Base-by-base conservation (phyloP, 1,140 invertebrate genomes). In the Cydia splendana region DNA sequence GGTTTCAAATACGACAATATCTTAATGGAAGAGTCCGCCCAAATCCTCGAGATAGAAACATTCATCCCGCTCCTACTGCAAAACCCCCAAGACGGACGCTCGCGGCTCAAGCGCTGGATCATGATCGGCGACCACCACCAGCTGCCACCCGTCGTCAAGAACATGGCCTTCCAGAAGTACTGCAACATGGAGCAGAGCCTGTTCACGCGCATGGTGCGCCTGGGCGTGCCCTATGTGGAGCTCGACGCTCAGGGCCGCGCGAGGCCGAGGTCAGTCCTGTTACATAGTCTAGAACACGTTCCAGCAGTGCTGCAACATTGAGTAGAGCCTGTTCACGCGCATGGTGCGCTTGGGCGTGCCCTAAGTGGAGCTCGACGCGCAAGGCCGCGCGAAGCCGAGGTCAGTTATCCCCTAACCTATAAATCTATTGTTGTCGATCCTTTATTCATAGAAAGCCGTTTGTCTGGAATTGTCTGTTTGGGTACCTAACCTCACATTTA, bases 41-140 rank as follows among this genome's bases (percentile, higher is more conserved):
- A 99, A 93, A 99, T 99, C 83, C 94, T 99, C 20, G 99, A 99
- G 94, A 99, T 99, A 76, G 99, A 99, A 94, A 99, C 99, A 0
- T 99, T 99, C 87, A 99, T 99, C 87, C 99, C 99, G 0, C 93
- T 99, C 9, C 93, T 99, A 0, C 94, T 99, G 28, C 99, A 99
- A 93, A 99, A 99, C 93, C 98, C 99, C 0, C 96, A 99, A 87
- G 98, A 99, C 88, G 98, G 98, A 2, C 96, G 96, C 65, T 99
- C 99, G 92, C 95, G 99, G 1, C 91, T 99, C 42, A 99, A 99
- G 93, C 95, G 99, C 13, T 99, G 99, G 99, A 99, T 99, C 75
- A 99, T 99, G 99, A 99, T 99, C 87, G 99, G 99, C 6, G 99
- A 99, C 94, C 99, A 99, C 92, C 98, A 99, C 93, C 99, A 99